phyloP scores from a whole-genome alignment of 2,888 invertebrate genomes.

The Coelogynopora nodosa region DNA sequence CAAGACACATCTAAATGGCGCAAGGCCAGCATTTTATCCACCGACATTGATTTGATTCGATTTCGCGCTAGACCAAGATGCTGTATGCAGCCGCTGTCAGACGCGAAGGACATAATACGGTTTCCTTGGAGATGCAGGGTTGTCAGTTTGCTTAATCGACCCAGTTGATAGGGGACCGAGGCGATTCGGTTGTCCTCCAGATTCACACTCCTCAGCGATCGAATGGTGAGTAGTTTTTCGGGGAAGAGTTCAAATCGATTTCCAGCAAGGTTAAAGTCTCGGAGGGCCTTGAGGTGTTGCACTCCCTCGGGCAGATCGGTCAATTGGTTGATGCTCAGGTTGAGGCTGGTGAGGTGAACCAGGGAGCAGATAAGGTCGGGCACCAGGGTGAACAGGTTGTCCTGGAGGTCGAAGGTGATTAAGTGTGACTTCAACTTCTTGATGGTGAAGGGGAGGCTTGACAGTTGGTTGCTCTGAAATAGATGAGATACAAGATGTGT shows the following conservation, averaged over 20 bases:
- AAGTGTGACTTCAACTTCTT: conserved; percentile 51
- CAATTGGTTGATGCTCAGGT: conserved; percentile 52
- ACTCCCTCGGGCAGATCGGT: conserved; percentile 54
- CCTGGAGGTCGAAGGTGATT: conserved; percentile 53
- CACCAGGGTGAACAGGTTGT: conserved; percentile 57
- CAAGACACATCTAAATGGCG: conserved; percentile 53
- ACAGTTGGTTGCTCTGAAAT: conserved; percentile 54
- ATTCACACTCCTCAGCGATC: conserved; percentile 51
- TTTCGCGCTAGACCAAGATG: conserved; percentile 56
- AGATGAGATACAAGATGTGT: too few relatives aligned
- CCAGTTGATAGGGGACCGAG: conserved; percentile 50
- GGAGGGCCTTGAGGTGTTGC: conserved; percentile 50
- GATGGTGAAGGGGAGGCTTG: conserved; percentile 56
- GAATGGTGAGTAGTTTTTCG: conserved; percentile 50
- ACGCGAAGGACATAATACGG: conserved; percentile 51
- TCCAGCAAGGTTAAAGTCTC: conserved; percentile 54
- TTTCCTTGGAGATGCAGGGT: conserved; percentile 55
- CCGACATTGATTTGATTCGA: conserved; percentile 53
- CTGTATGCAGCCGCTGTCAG: conserved; percentile 51
- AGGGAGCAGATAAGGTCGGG: conserved; percentile 48
- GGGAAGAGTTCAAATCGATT: conserved; percentile 55
- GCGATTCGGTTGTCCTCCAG: conserved; percentile 52
- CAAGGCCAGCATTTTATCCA: conserved; percentile 53
- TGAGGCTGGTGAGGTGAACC: conserved; percentile 47
- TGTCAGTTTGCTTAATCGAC: conserved; percentile 51